Base-by-base conservation (phyloP, 1,140 invertebrate genomes). In the Leptonema lineaticorne region DNA sequence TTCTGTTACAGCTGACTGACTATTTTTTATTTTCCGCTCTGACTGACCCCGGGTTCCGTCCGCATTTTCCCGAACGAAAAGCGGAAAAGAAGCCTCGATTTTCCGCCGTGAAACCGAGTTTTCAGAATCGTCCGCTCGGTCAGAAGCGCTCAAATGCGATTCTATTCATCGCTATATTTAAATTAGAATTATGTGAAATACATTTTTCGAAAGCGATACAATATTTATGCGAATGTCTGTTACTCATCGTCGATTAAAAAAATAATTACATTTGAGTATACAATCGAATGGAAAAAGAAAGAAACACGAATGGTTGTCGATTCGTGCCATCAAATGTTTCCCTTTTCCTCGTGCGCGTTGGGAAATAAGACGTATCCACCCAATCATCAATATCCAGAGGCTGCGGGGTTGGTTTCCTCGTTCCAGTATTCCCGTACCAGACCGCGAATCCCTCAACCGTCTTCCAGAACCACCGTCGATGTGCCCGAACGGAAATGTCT, bases 1-100 rank as follows among this genome's bases (percentile, higher is more conserved):
- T 67, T 67, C 66, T 60, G 53, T 67, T 67, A 67, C 66, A 59
- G 56, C 57, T 28, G 66, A 67, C 56, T 60, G 66, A 48, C 57
- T 18, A 59, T 67, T 67, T 53, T 67, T 67, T 66, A 60, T 67
- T 67, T 59, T 48, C 33, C 26, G 46, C 29, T 56, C 45, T 11
- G 37, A 14, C 63, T 28, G 45, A 30, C 28, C 50, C 50, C 22
- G 16, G 28, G n/a, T 11, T 9, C 30, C n/a, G 58, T 29, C 22
- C 62, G 62, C 26, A n/a, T 26, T 16, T 46, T 30, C 20, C 41
- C 46, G 45, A 22, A 14, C 24, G 6, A n/a, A n/a, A n/a, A n/a
- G n/a, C n/a, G n/a, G n/a, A n/a, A n/a, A n/a, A n/a, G n/a, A 45
- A 33, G 37, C 37, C 8, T 6, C 7, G 3, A n/a, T 45, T 30